phyloP scores from a whole-genome alignment of 2,888 invertebrate genomes.

The Helobdella robusta region DNA sequence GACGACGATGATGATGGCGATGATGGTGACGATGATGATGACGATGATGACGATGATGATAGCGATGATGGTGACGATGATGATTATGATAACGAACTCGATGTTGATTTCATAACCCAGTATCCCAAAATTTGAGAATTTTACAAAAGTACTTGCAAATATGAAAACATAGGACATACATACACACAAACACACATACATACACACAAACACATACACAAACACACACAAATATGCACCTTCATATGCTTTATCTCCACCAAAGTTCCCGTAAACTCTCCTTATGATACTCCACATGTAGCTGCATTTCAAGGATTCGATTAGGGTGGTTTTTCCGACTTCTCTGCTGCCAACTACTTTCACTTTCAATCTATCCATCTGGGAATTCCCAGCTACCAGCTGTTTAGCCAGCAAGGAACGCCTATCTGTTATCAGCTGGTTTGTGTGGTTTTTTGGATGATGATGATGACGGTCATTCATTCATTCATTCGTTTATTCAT shows the following conservation, averaged over 20 bases:
- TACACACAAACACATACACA: too few species aligned
- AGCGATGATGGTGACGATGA: conserved; percentile 11
- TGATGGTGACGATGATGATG: conserved; percentile 19
- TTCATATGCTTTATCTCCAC: conserved; percentile 36
- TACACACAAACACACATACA: too few species aligned
- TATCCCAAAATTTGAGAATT: too few species aligned
- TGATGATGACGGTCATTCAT: too few species aligned
- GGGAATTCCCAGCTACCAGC: conserved; percentile 53
- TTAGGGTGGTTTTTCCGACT: conserved; percentile 63
- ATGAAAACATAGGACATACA: too few species aligned
- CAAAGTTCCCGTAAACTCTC: conserved; percentile 17
- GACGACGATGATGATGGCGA: conserved; percentile 10
- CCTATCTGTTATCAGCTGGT: too few species aligned
- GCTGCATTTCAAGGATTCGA: conserved; percentile 61
- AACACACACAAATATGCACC: too few species aligned
- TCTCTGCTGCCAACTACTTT: conserved; percentile 65
- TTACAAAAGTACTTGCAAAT: too few species aligned
- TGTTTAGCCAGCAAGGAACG: conserved; percentile 60
- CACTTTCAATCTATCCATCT: conserved; percentile 57
- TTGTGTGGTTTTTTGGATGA: too few species aligned
- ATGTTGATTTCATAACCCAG: too few species aligned
- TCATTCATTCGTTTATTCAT: too few species aligned
- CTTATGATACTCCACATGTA: conserved; percentile 61
- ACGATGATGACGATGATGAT: not conserved
- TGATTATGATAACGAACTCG: conserved; percentile 12